phyloP scores from a whole-genome alignment of 1,140 invertebrate species.

The Meloidogyne floridensis region DNA sequence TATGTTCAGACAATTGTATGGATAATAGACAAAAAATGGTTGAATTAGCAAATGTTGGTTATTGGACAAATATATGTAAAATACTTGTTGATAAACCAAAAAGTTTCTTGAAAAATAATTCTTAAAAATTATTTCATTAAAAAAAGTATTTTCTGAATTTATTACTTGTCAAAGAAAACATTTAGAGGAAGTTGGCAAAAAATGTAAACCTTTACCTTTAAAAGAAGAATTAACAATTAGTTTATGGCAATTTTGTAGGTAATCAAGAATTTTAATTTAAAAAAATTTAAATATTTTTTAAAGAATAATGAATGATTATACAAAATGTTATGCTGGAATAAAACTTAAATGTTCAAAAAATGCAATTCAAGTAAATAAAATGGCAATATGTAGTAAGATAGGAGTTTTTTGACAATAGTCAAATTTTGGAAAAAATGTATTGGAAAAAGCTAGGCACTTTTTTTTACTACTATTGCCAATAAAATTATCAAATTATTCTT shows the following conservation, averaged over 20 bases:
- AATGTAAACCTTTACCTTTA: conserved; percentile 15
- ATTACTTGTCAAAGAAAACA: conserved; percentile 25
- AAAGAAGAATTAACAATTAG: conserved; percentile 12
- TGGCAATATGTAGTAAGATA: too few relatives aligned
- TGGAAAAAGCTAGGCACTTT: too few relatives aligned
- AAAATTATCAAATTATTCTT: too few relatives aligned
- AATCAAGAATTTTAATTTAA: background rate
- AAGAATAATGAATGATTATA: conserved; percentile 22
- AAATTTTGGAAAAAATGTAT: background rate
- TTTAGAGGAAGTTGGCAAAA: conserved; percentile 2
- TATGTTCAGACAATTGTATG: conserved; percentile 4
- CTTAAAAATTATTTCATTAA: background rate
- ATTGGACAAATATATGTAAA: conserved; percentile 20
- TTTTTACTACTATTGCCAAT: too few relatives aligned
- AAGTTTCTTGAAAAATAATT: background rate
- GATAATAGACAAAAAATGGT: conserved; percentile 26
- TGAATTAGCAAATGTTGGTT: conserved; percentile 22
- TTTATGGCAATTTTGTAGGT: background rate
- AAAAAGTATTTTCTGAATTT: conserved; percentile 26
- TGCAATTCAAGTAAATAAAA: conserved; percentile 5
- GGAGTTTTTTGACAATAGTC: too few relatives aligned
- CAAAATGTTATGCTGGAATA: conserved; percentile 22
- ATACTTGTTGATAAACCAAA: conserved; percentile 9
- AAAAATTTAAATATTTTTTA: background rate
- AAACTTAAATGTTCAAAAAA: conserved; percentile 21